Percentiles rank a stretch among this genome's conserved stretches.
Conservation (phyloP, 2,888 invertebrate species). For the Diarsia brunnea region DNA sequence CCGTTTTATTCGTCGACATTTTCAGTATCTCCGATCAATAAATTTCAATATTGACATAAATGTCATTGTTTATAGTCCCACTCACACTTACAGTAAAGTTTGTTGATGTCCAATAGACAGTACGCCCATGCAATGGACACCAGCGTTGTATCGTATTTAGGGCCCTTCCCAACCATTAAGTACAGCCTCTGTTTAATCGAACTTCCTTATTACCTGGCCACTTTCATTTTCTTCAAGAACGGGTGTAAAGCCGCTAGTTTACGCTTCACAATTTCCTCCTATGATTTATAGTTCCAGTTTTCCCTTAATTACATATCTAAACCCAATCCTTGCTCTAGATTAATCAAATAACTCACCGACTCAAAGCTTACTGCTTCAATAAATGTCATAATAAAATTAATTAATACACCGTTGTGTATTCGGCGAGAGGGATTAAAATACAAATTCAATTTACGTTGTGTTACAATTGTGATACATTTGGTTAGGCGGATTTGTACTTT, state of each 20-base stretch:
- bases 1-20: slow-evolving; percentile 33
- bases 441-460: slow-evolving; percentile 54
- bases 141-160: slow-evolving; percentile 68
- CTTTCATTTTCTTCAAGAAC: slow-evolving; percentile 76
- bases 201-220: slow-evolving; percentile 78
- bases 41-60: slow-evolving; percentile 61
- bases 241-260: slow-evolving; percentile 63
- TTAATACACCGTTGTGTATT: slow-evolving; percentile 66
- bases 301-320: slow-evolving; percentile 67
- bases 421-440: slow-evolving; percentile 58
- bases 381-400: slow-evolving; percentile 74
- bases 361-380: slow-evolving; percentile 68
- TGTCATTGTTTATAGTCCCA: slow-evolving; percentile 52
- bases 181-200: slow-evolving; percentile 74
- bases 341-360: slow-evolving; percentile 69
- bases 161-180: slow-evolving; percentile 68
- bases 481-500: slow-evolving; percentile 27
- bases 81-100: slow-evolving; percentile 52
- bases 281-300: slow-evolving; percentile 68
- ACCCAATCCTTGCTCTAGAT: slow-evolving; percentile 61
- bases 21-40: slow-evolving; percentile 52
- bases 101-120: slow-evolving; percentile 56
- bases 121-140: slow-evolving; percentile 61
- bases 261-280: slow-evolving; percentile 64
- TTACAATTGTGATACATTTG: slow-evolving; percentile 42